phyloP scores from a whole-genome alignment of 1,140 invertebrate genomes.

The Brachionus manjavacas region DNA sequence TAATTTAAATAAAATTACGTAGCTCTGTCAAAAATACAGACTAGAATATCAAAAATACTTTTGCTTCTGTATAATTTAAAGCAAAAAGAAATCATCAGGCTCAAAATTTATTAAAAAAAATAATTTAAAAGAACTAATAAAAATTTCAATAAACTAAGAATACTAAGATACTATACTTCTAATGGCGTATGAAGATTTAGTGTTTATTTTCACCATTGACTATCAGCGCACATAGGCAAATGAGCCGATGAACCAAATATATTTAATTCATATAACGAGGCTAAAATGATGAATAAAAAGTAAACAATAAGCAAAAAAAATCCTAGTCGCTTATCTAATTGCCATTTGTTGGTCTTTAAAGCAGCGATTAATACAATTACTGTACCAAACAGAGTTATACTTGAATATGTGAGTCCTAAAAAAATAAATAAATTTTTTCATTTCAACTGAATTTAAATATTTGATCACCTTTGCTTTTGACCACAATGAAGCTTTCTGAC shows the following conservation, averaged over 20 bases:
- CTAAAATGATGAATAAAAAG: constrained; percentile 70
- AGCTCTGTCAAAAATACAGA: too few species aligned
- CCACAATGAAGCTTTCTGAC: not conserved
- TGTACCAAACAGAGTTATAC: constrained; percentile 51
- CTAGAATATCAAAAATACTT: too few species aligned
- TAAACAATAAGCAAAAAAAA: constrained; percentile 72
- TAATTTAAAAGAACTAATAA: not conserved
- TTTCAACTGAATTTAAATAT: not conserved
- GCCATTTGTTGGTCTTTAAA: constrained; percentile 50
- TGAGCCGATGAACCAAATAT: constrained; percentile 75
- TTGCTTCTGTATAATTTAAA: too few species aligned
- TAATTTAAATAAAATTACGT: too few species aligned
- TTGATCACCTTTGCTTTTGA: constrained; percentile 5
- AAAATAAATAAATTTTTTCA: not conserved
- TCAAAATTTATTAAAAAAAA: not conserved
- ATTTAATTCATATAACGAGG: constrained; percentile 76
- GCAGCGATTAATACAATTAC: constrained; percentile 48
- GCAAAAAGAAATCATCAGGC: too few species aligned
- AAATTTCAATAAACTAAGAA: not conserved
- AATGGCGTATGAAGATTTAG: too few species aligned
- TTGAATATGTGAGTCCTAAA: constrained; percentile 52
- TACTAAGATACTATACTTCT: too few species aligned
- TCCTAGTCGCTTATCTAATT: constrained; percentile 63
- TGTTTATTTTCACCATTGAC: not conserved
- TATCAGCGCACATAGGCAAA: constrained; percentile 66